These are phyloP conservation scores for Girardinichthys multiradiatus DNA, from an alignment of 2,113 vertebrate genomes.

Conservation along the genomic window DNA sequence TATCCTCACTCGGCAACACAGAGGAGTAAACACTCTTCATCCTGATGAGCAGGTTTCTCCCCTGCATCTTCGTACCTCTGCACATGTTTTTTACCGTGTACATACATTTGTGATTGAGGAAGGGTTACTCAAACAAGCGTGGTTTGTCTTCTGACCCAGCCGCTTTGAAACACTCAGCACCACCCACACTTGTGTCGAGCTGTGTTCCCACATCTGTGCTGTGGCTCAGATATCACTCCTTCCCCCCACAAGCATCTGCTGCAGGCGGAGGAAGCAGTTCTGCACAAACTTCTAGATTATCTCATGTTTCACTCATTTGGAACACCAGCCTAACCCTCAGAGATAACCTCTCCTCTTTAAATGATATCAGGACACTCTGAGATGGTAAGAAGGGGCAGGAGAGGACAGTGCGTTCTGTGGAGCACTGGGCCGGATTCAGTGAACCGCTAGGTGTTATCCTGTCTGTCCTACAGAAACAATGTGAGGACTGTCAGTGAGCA, in stretches of 20 bases:
- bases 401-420: background rate
- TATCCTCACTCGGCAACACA: conserved; percentile 31
- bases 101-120: conserved; percentile 52
- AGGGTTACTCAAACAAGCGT: conserved; percentile 62
- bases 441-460: conserved; percentile 48
- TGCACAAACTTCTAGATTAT: conserved; percentile 27
- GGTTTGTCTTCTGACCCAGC: conserved; percentile 59
- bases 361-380: background rate
- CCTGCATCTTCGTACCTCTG: conserved; percentile 18
- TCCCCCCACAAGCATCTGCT: conserved; percentile 62
- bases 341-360: conserved; percentile 23
- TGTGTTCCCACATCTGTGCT: conserved; percentile 71
- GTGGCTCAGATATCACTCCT: conserved; percentile 68
- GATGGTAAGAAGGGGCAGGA: no score
- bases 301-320: conserved; percentile 27
- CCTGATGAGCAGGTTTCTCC: conserved; percentile 37
- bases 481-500: conserved; percentile 59
- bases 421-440: conserved; percentile 28
- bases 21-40: conserved; percentile 32
- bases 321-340: conserved; percentile 31
- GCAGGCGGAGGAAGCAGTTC: conserved; percentile 24
- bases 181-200: conserved; percentile 58
- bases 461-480: conserved; percentile 56
- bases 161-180: conserved; percentile 58
- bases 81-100: conserved; percentile 40